phyloP scores from a whole-genome alignment of 2,888 invertebrate genomes.

The Apamea sordens region DNA sequence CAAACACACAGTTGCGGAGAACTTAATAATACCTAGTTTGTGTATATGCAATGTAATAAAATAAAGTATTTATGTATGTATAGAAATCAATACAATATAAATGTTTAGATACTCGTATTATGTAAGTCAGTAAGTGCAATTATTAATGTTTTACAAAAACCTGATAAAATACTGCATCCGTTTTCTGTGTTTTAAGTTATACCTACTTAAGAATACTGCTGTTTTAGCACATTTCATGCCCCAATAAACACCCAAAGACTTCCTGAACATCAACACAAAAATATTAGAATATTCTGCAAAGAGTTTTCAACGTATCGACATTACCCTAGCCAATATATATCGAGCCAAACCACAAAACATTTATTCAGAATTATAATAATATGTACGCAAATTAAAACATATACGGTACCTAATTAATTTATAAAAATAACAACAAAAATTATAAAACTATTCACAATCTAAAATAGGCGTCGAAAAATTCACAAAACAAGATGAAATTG shows the following conservation, averaged over 20 bases:
- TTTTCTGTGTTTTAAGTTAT: constrained; percentile 6
- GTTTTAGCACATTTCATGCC: background rate
- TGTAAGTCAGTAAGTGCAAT: constrained; percentile 35
- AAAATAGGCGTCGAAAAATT: background rate
- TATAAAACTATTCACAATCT: background rate
- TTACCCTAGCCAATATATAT: background rate
- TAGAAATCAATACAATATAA: background rate
- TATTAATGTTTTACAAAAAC: constrained; percentile 18
- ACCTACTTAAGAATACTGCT: background rate
- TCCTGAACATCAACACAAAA: background rate
- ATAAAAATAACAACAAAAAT: background rate
- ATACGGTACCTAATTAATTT: background rate
- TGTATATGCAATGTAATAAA: background rate
- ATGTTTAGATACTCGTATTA: constrained; percentile 46
- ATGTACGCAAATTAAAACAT: background rate
- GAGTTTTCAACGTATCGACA: background rate
- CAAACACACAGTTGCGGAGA: constrained; percentile 71
- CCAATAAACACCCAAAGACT: background rate
- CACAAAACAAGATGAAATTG: background rate
- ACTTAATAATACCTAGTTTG: background rate
- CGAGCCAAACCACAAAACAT: background rate
- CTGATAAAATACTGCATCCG: constrained; percentile 12
- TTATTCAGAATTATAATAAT: background rate
- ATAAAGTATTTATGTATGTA: background rate
- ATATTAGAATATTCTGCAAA: background rate